phyloP scores from a whole-genome alignment of 2,888 invertebrate genomes.

The Hydrotaea cyrtoneurina region DNA sequence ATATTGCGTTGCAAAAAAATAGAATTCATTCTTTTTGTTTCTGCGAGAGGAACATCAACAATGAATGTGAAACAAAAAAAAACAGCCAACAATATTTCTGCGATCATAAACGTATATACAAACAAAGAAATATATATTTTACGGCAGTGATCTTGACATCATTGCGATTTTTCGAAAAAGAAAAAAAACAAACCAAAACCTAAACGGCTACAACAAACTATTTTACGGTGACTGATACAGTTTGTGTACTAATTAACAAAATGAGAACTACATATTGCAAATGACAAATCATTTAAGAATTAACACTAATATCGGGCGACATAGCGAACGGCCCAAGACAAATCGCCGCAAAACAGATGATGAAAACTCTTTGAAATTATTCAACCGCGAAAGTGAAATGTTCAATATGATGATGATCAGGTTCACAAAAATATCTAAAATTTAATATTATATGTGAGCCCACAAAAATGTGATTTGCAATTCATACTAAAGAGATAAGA shows the following conservation, averaged over 20 bases:
- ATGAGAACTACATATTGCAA: slow-evolving; percentile 15
- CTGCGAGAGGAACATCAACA: background rate
- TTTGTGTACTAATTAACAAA: slow-evolving; percentile 34
- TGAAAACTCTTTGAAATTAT: no score
- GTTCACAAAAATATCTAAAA: no score
- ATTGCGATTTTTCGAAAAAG: slow-evolving; percentile 13
- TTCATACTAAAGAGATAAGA: no score
- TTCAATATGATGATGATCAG: no score
- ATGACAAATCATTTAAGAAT: slow-evolving; percentile 32
- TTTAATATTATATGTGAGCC: no score
- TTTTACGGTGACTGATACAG: slow-evolving; percentile 30
- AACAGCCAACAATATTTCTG: no score
- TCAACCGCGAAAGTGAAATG: no score
- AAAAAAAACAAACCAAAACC: slow-evolving; percentile 16
- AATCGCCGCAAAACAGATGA: background rate
- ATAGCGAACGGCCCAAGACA: background rate
- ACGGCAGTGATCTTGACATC: slow-evolving; percentile 46
- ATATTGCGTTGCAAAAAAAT: slow-evolving; percentile 31
- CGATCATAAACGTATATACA: no score
- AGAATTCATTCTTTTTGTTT: slow-evolving; percentile 42
- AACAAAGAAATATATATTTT: background rate
- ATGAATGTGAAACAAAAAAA: slow-evolving; percentile 3
- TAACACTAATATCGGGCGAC: slow-evolving; percentile 11
- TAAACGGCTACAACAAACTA: background rate
- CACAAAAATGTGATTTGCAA: background rate